Evolutionary conservation across 2,888 invertebrate species (phyloP).

Genomic region (Auanema sp.): DNA sequence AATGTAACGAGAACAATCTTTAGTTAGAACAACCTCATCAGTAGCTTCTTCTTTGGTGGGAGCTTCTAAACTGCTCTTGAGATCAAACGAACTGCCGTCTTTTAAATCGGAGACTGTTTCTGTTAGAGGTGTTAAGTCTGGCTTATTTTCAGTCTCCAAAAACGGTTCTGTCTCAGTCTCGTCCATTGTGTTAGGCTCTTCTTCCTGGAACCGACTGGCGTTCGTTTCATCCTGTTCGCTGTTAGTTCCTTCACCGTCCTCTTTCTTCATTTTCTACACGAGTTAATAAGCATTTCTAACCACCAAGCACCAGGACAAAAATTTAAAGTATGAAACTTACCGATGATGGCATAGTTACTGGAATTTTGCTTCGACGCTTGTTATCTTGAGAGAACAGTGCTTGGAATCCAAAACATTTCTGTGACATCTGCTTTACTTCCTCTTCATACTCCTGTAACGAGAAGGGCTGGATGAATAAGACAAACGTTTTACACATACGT

Average conservation of each 20-base stretch:
- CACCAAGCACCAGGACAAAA: no score
- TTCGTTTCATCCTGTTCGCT: background rate
- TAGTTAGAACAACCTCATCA: no score
- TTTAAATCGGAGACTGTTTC: no score
- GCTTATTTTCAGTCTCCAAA: background rate
- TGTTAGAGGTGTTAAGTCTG: background rate
- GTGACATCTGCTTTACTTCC: slow-evolving; percentile 61
- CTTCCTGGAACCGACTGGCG: background rate
- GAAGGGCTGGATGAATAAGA: no score
- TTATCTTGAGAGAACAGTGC: slow-evolving; percentile 57
- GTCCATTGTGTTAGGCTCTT: slow-evolving; percentile 1
- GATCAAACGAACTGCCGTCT: no score
- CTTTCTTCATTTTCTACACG: no score
- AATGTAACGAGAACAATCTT: no score
- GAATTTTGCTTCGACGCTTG: slow-evolving; percentile 53
- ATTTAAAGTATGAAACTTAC: background rate
- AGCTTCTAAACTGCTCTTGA: no score
- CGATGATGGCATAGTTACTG: slow-evolving; percentile 32
- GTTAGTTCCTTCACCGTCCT: no score
- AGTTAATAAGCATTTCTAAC: no score
- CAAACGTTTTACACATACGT: slow-evolving; percentile 28
- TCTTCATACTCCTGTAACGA: slow-evolving; percentile 56
- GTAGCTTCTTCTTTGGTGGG: no score
- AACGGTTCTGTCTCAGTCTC: background rate
- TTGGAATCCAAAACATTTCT: slow-evolving; percentile 59